Base-by-base conservation (phyloP, 1,140 invertebrate genomes). In the Trichonephila inaurata region DNA sequence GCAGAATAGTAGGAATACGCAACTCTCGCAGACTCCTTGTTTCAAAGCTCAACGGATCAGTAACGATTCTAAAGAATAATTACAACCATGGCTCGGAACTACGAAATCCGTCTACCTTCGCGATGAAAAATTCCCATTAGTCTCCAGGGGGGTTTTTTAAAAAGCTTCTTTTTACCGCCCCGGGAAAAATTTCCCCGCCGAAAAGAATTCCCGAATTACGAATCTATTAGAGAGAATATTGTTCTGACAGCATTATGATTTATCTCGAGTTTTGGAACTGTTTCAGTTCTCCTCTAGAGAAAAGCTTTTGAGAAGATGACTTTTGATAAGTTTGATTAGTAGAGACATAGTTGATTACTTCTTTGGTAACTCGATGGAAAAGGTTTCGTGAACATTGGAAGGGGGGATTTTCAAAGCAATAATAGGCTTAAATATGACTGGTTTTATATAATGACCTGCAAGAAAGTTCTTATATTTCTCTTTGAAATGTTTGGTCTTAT, bases 211-310 rank as follows among this genome's bases (percentile, higher is more conserved):
- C 14, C 4, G n/a, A 83, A 83, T 51, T 44, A 83, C 21, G 81
- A 83, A 83, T 83, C 81, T 83, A 83, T 83, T 83, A 83, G 40
- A 19, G n/a, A 44, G 40, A 24, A 83, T 83, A 58, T 44, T 83
- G 81, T 83, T 83, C 51, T 83, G 81, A 83, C 81, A 21, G 81
- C 81, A 58, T 21, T 83, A 58, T 83, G 44, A 83, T 83, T 83
- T 83, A 83, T 83, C 33, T 33, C 24, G 14, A 18, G 24, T 28
- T n/a, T n/a, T 16, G 4, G 28, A 5, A 16, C 14, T 4, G n/a
- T 16, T 28, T 28, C 3, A 18, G 69, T 72, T 72, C 66, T 72
- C 69, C 10, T 12, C 51, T 1, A 10, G 69, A 24, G 69, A 72
- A 72, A 64, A 2, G 16, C 69, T 72, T 16, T 72, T 12, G 14